A percentile compares a stretch with the other conserved stretches of the same genome.
Evolutionary conservation across 2,888 invertebrate genomes (phyloP).

Genomic region (Brachypalpus laphriformis): DNA sequence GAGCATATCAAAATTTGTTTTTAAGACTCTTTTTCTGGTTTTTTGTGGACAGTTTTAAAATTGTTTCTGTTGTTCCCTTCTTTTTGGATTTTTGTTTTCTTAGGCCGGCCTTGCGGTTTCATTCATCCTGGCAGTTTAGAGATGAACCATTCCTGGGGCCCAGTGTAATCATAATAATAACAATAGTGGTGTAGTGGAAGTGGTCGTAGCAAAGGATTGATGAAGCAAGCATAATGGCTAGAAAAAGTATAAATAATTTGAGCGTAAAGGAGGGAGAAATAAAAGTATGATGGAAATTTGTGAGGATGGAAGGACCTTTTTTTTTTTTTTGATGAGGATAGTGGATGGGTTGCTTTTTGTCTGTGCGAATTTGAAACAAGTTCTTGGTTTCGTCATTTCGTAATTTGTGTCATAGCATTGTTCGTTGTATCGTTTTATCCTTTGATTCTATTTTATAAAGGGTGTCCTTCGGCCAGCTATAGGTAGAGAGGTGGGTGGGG

Average conservation of each 20-base stretch:
- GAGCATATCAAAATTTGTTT: slow-evolving; percentile 29
- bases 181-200: slow-evolving; percentile 54
- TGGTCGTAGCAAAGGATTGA: slow-evolving; percentile 67
- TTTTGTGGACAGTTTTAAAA: slow-evolving; percentile 39
- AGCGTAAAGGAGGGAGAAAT: slow-evolving; percentile 39
- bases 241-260: slow-evolving; percentile 67
- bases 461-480: slow-evolving; percentile 25
- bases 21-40: slow-evolving; percentile 6
- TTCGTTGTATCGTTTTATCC: slow-evolving; percentile 30
- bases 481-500: neutral
- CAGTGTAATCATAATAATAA: slow-evolving; percentile 64
- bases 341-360: slow-evolving; percentile 8
- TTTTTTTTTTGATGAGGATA: neutral
- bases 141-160: slow-evolving; percentile 37
- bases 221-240: slow-evolving; percentile 63
- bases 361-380: slow-evolving; percentile 31
- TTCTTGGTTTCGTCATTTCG: slow-evolving; percentile 40
- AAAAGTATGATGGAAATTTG: slow-evolving; percentile 48
- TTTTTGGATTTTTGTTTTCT: neutral
- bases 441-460: slow-evolving; percentile 24
- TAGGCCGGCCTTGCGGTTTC: slow-evolving; percentile 16
- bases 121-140: slow-evolving; percentile 42
- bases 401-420: slow-evolving; percentile 29
- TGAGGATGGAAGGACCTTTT: slow-evolving; percentile 23
- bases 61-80: slow-evolving; percentile 22